Evolutionary conservation across 1,140 invertebrate species (phyloP), one percentile per base, ranked within the genome.

Genomic region (Rhynchophorus ferrugineus): DNA sequence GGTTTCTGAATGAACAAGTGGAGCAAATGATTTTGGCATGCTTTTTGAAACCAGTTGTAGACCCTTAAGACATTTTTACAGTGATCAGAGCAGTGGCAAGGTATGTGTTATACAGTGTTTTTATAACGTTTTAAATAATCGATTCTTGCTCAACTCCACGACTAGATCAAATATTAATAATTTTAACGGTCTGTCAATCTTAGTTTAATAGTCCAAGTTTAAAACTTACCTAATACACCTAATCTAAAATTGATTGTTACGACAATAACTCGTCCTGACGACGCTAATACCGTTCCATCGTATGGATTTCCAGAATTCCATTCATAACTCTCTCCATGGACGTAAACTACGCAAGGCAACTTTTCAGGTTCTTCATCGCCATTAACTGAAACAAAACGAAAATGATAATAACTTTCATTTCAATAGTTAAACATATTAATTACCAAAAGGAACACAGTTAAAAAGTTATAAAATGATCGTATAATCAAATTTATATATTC

Each of bases 191-290:
- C n/a, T n/a, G n/a, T n/a, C n/a, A n/a, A n/a, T n/a, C n/a, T n/a
- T n/a, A n/a, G n/a, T n/a, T n/a, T n/a, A n/a, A n/a, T n/a, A n/a
- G n/a, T n/a, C n/a, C n/a, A n/a, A n/a, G n/a, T n/a, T n/a, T n/a
- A 16, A 7, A 9, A 72, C 83, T 84, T 75, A 92, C 95, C 95
- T 67, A 98, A 79, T 60, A 96, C 84, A 49, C 95, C 95, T 49
- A 99, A 81, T 62, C 95, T 83, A 79, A 95, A 99, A 79, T 98
- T 98, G 66, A 98, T 85, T 60, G 93, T 94, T 66, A 98, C 87
- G 54, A 98, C 92, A 65, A 98, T 89, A 64, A 98, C 82, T 67
- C 90, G 85, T 51, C 93, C 88, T 62, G 89, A 84, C 49, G 89
- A 86, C 47, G 92, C 89, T 39, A 98, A 74, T 19, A 92, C 84